Percentiles rank a stretch among this genome's conserved stretches.
phyloP scores from a whole-genome alignment of 2,888 invertebrate genomes.

The Iselma pallidipennis region DNA sequence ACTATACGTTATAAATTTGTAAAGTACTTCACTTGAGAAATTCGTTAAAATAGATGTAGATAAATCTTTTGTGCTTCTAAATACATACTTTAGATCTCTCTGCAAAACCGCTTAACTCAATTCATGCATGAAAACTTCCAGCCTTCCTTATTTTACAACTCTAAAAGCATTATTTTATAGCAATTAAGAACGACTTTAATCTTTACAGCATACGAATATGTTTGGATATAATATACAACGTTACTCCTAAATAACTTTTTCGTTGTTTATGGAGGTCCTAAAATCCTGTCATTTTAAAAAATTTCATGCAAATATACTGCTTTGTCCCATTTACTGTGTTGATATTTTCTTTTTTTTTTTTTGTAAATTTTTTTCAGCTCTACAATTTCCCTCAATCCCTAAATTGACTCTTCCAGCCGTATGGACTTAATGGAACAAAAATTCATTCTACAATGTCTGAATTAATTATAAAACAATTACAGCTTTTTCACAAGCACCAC shows the following conservation, averaged over 20 bases:
- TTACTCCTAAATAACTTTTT: background rate
- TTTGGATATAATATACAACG: background rate
- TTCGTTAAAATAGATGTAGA: slow-evolving; percentile 19
- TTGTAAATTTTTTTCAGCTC: background rate
- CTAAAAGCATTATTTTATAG: slow-evolving; percentile 12
- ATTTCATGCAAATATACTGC: background rate
- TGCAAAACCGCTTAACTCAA: slow-evolving; percentile 20
- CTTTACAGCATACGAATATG: slow-evolving; percentile 8
- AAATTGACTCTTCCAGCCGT: background rate
- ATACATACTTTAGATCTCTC: slow-evolving; percentile 10
- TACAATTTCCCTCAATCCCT: background rate
- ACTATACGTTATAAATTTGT: slow-evolving; percentile 16
- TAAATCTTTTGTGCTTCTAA: slow-evolving; percentile 18
- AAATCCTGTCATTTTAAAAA: background rate
- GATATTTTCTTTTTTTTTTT: too few relatives aligned
- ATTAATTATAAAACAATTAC: background rate
- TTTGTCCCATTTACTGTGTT: background rate
- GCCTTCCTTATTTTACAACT: slow-evolving; percentile 5
- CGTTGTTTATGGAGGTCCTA: background rate
- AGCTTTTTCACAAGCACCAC: too few relatives aligned
- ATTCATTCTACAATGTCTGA: background rate
- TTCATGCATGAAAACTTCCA: slow-evolving; percentile 14
- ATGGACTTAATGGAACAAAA: background rate
- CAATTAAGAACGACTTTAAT: slow-evolving; percentile 17
- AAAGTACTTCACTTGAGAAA: slow-evolving; percentile 15